A percentile compares a stretch with the other conserved stretches of the same genome.
Evolutionary conservation across 2,113 vertebrate genomes (phyloP).

Genomic region (Sterrhoptilus dennistouni): DNA sequence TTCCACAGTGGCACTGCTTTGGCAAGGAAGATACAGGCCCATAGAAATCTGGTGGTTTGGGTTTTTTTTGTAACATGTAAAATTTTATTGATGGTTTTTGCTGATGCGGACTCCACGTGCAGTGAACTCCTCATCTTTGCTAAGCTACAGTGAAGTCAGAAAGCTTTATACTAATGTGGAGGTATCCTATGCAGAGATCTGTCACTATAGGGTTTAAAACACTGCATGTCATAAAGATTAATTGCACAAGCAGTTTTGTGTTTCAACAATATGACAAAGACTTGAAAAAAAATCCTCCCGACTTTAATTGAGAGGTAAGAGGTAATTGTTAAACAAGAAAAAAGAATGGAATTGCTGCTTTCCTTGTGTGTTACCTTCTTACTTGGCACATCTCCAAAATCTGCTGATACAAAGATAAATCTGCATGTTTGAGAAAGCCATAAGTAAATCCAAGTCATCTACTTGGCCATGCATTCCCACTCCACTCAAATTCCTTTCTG

Average conservation of each 20-base stretch:
- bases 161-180: not conserved
- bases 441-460: slow-evolving; percentile 8
- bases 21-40: not conserved
- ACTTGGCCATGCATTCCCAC: slow-evolving; percentile 14
- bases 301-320: not conserved
- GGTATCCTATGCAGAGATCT: not conserved
- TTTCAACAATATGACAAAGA: not conserved
- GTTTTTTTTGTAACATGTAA: not conserved
- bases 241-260: not conserved
- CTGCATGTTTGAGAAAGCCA: slow-evolving; percentile 3
- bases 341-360: not conserved
- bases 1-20: not conserved
- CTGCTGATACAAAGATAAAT: not conserved
- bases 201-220: not conserved
- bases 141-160: not conserved
- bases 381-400: not conserved
- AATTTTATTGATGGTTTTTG: not conserved
- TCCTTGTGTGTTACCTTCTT: not conserved
- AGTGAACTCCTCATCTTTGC: not conserved
- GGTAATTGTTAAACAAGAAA: not conserved
- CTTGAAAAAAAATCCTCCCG: not conserved
- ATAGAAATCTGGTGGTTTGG: not conserved
- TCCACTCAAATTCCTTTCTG: slow-evolving; percentile 29
- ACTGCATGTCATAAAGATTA: not conserved
- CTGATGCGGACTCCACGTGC: not conserved